These are phyloP conservation scores for Fragum sueziense DNA, from an alignment of 2,888 invertebrate species.

Conservation along the genomic window DNA sequence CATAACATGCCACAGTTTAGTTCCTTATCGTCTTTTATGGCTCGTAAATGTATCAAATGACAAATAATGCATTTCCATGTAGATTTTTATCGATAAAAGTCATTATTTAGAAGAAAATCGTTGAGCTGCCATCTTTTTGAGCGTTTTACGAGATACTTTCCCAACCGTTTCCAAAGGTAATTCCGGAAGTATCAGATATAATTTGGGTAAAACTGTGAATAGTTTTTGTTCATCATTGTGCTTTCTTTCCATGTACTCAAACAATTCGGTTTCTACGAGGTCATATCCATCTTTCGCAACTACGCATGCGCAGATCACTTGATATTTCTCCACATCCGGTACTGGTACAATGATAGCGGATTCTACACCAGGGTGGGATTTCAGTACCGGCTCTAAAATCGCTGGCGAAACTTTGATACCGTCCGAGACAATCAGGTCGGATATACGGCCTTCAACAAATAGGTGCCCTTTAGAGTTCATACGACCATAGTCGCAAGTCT, in stretches of 20 bases:
- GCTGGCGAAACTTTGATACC: constrained; percentile 10
- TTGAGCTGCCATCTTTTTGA: not conserved
- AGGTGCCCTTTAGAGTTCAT: not conserved
- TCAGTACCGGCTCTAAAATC: not conserved
- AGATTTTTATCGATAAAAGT: too few relatives aligned
- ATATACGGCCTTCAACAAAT: constrained; percentile 7
- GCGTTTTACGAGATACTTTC: constrained; percentile 7
- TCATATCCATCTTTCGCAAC: not conserved
- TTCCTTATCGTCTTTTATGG: too few relatives aligned
- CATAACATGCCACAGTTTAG: too few relatives aligned
- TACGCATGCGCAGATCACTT: constrained; percentile 17
- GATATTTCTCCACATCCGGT: constrained; percentile 3
- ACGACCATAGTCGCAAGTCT: constrained; percentile 9
- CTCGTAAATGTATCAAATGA: too few relatives aligned
- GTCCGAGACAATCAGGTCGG: not conserved
- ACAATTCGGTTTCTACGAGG: not conserved
- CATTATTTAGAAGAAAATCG: not conserved
- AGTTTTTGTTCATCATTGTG: constrained; percentile 7
- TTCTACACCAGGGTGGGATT: not conserved
- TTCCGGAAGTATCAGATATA: not conserved
- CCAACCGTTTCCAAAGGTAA: constrained; percentile 1
- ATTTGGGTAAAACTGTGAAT: constrained; percentile 16
- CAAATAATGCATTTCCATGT: too few relatives aligned
- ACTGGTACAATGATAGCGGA: constrained; percentile 4
- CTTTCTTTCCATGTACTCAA: constrained; percentile 1